These are phyloP conservation scores for Dastarcus helophoroides DNA, from an alignment of 2,888 invertebrate genomes.

Conservation along the genomic window DNA sequence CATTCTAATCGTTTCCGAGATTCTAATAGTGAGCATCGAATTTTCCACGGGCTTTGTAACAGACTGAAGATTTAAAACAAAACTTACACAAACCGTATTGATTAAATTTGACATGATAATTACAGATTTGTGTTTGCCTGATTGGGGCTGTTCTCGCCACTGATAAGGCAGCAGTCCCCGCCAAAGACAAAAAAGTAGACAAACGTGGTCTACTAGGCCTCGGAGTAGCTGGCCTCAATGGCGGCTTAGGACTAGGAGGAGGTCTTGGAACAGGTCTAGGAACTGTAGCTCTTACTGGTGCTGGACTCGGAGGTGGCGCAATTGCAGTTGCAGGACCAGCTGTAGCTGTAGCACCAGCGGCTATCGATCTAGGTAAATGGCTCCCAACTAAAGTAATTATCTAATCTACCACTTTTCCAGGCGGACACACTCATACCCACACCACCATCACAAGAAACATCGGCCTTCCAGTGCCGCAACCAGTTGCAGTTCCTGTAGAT, in stretches of 20 bases:
- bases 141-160: slow-evolving; percentile 20
- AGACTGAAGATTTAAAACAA: no score
- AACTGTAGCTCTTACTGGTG: slow-evolving; percentile 12
- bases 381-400: no score
- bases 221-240: slow-evolving; percentile 20
- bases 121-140: slow-evolving; percentile 25
- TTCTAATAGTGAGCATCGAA: no score
- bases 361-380: slow-evolving; percentile 24
- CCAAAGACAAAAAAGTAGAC: slow-evolving; percentile 26
- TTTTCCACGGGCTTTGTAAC: no score
- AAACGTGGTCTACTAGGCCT: slow-evolving; percentile 29
- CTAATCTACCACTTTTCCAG: no score
- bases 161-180: slow-evolving; percentile 13
- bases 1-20: no score
- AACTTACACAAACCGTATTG: no score
- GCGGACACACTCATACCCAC: slow-evolving; percentile 28
- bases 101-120: no score
- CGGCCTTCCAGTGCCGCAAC: slow-evolving; percentile 41
- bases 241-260: slow-evolving; percentile 13
- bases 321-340: slow-evolving; percentile 14
- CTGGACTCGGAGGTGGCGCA: slow-evolving; percentile 14
- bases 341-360: slow-evolving; percentile 11
- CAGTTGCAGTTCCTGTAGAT: slow-evolving; percentile 41
- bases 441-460: slow-evolving; percentile 39
- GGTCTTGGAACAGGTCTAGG: slow-evolving; percentile 12